A percentile compares a stretch with the other conserved stretches of the same genome.
Conservation (phyloP, 2,888 invertebrate species). For the Pinctada fucata region DNA sequence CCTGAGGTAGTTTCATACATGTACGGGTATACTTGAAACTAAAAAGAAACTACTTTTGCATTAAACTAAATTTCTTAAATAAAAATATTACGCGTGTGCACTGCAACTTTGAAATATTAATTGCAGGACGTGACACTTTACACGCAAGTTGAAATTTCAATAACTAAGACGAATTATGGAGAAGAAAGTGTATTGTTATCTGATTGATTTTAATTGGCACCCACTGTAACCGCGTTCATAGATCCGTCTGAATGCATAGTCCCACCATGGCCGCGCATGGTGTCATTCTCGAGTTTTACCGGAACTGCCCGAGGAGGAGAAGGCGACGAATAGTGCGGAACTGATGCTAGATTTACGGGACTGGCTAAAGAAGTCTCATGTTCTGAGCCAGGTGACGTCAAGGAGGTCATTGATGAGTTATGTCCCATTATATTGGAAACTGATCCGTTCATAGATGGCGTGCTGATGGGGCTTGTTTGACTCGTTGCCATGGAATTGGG, state of each 20-base stretch:
- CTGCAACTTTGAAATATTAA: too few relatives aligned
- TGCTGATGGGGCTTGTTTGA: conserved; percentile 30
- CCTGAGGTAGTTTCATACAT: neutral
- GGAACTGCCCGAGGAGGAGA: conserved; percentile 50
- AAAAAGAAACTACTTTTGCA: too few relatives aligned
- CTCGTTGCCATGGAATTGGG: conserved; percentile 25
- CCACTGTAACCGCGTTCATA: conserved; percentile 54
- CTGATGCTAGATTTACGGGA: conserved; percentile 54
- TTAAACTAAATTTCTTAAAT: too few relatives aligned
- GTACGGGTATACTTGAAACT: neutral
- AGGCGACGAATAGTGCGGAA: conserved; percentile 50
- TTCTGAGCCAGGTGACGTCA: conserved; percentile 30
- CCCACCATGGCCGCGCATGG: conserved; percentile 45
- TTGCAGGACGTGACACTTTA: too few relatives aligned
- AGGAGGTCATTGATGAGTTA: conserved; percentile 33
- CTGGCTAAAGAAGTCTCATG: conserved; percentile 39
- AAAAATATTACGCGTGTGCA: too few relatives aligned
- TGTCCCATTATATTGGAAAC: conserved; percentile 29
- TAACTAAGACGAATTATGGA: neutral
- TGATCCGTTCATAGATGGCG: conserved; percentile 35
- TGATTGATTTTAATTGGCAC: conserved; percentile 39
- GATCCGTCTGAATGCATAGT: conserved; percentile 41
- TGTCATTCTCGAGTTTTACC: conserved; percentile 49
- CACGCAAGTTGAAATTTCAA: too few relatives aligned
- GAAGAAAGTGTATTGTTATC: neutral